These are phyloP conservation scores for Nemotelus pantherinus DNA, from an alignment of 2,888 invertebrate genomes.

Conservation along the genomic window DNA sequence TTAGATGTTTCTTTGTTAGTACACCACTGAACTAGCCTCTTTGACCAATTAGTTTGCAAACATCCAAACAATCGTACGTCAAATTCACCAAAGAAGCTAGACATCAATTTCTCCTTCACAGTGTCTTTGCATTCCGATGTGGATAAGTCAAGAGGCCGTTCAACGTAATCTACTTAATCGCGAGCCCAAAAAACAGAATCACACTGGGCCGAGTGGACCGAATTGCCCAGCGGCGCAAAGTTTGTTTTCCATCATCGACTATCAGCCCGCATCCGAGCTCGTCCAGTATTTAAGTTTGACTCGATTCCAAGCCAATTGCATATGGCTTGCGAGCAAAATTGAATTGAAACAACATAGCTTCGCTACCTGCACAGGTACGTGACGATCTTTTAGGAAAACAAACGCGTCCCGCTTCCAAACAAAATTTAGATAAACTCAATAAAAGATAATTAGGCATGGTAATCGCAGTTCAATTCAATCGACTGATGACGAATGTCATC, in stretches of 20 bases:
- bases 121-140: slow-evolving; percentile 27
- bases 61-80: slow-evolving; percentile 27
- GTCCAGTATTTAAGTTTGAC: background rate
- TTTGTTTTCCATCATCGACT: slow-evolving; percentile 9
- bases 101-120: background rate
- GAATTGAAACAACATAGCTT: background rate
- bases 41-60: no score
- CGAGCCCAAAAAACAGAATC: slow-evolving; percentile 17
- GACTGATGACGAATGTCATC: slow-evolving; percentile 24
- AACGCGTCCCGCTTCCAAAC: background rate
- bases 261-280: background rate
- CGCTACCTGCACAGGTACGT: slow-evolving; percentile 23
- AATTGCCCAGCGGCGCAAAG: slow-evolving; percentile 1
- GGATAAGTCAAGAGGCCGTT: slow-evolving; percentile 37
- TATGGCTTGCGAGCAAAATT: slow-evolving; percentile 17
- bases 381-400: background rate
- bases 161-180: slow-evolving; percentile 40
- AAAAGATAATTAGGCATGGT: slow-evolving; percentile 33
- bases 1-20: no score
- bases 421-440: slow-evolving; percentile 33
- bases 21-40: no score
- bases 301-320: slow-evolving; percentile 30
- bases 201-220: slow-evolving; percentile 20
- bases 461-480: slow-evolving; percentile 27
- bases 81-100: background rate